phyloP scores from a whole-genome alignment of 2,797 vertebrate species.

The Diceros bicornis region DNA sequence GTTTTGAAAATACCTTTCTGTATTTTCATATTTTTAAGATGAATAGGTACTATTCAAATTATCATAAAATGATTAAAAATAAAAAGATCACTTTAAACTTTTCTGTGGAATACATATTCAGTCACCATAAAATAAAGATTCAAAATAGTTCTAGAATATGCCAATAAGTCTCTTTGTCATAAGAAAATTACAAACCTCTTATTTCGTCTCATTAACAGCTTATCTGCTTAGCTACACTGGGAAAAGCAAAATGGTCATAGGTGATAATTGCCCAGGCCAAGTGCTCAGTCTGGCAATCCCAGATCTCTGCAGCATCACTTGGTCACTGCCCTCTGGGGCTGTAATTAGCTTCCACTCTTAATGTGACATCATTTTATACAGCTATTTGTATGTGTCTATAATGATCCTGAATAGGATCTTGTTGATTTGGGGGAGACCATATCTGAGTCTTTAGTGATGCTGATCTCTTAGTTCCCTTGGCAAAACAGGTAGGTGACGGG shows the following conservation, averaged over 20 bases:
- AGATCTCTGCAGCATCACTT: background rate
- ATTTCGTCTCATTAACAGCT: background rate
- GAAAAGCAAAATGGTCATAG: background rate
- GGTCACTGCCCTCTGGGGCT: background rate
- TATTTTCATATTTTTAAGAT: background rate
- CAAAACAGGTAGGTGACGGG: background rate
- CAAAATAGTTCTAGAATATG: background rate
- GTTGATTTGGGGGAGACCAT: background rate
- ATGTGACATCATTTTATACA: background rate
- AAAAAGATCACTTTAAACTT: background rate
- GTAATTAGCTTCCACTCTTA: background rate
- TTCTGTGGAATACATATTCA: background rate
- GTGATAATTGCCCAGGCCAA: background rate
- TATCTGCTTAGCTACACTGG: background rate
- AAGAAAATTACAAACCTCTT: background rate
- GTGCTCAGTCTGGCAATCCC: background rate
- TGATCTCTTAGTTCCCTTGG: background rate
- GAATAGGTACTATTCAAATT: background rate
- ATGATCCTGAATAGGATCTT: background rate
- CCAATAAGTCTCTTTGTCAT: background rate
- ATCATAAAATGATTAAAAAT: background rate
- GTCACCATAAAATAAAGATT: background rate
- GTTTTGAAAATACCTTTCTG: background rate
- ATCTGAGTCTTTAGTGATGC: background rate
- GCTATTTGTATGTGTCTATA: background rate